Conservation (phyloP, 2,113 vertebrate species). For the Colistium nudipinnis region DNA sequence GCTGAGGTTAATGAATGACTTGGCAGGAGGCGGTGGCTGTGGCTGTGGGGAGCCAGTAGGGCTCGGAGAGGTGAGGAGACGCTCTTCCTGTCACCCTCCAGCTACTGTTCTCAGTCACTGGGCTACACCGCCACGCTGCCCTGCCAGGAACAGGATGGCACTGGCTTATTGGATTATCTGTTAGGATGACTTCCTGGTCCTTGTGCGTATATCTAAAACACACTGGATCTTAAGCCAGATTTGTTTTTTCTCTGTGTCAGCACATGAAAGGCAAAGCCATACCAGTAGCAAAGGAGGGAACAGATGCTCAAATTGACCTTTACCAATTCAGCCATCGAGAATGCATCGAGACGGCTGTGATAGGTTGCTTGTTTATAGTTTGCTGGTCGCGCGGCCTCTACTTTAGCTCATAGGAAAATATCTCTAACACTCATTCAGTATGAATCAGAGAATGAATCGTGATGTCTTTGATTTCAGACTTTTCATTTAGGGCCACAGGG, state of each 20-base stretch:
- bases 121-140: conserved; percentile 43
- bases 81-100: conserved; percentile 72
- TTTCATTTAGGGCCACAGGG: neutral
- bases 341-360: no score
- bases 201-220: conserved; percentile 30
- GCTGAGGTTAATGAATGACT: conserved; percentile 73
- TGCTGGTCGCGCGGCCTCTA: no score
- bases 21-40: conserved; percentile 66
- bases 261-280: conserved; percentile 17
- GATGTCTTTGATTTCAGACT: no score
- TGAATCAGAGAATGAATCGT: neutral
- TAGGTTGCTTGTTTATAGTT: no score
- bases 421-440: neutral
- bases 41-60: conserved; percentile 51
- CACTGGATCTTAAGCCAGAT: conserved; percentile 46
- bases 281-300: conserved; percentile 1
- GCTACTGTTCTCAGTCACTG: conserved; percentile 66
- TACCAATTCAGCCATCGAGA: neutral
- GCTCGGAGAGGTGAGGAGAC: conserved; percentile 66
- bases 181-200: conserved; percentile 67
- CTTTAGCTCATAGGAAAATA: no score
- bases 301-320: conserved; percentile 15
- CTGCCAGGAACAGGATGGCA: conserved; percentile 70
- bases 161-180: conserved; percentile 68
- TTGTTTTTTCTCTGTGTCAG: conserved; percentile 47